These are phyloP conservation scores for Steinernema carpocapsae DNA, from an alignment of 2,888 invertebrate species.

Conservation along the genomic window DNA sequence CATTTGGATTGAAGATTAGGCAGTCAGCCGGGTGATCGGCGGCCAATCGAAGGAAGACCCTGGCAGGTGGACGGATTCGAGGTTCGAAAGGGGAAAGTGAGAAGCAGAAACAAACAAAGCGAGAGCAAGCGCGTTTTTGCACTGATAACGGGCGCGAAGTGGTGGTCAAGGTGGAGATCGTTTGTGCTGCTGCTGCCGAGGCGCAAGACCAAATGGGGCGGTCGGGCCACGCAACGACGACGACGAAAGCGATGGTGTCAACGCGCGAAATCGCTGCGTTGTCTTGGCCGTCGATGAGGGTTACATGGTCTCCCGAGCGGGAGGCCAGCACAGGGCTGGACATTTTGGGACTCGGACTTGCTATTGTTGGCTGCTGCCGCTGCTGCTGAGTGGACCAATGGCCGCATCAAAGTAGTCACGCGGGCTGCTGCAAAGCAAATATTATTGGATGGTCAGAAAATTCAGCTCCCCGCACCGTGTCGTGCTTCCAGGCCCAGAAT, in stretches of 20 bases:
- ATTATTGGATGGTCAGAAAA: background rate
- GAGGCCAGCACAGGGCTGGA: background rate
- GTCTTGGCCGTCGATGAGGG: too few species aligned
- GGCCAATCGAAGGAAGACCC: background rate
- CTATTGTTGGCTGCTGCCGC: background rate
- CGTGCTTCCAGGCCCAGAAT: conserved; percentile 13
- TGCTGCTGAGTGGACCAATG: background rate
- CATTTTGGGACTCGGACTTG: too few species aligned
- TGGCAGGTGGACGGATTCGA: background rate
- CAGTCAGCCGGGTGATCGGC: background rate
- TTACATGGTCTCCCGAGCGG: background rate
- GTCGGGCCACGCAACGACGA: too few species aligned
- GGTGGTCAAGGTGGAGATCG: conserved; percentile 5
- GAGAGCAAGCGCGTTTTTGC: background rate
- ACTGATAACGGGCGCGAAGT: conserved; percentile 22
- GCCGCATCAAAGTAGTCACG: background rate
- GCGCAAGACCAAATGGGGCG: background rate
- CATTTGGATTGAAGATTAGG: background rate
- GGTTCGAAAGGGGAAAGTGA: background rate
- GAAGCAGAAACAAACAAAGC: conserved; percentile 7
- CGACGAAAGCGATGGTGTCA: background rate
- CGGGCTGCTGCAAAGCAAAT: background rate
- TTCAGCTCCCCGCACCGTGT: background rate
- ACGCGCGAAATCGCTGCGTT: background rate
- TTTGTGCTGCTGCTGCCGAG: background rate